These are phyloP conservation scores for Balaeniceps rex DNA, from an alignment of 2,113 vertebrate genomes.

Conservation along the genomic window DNA sequence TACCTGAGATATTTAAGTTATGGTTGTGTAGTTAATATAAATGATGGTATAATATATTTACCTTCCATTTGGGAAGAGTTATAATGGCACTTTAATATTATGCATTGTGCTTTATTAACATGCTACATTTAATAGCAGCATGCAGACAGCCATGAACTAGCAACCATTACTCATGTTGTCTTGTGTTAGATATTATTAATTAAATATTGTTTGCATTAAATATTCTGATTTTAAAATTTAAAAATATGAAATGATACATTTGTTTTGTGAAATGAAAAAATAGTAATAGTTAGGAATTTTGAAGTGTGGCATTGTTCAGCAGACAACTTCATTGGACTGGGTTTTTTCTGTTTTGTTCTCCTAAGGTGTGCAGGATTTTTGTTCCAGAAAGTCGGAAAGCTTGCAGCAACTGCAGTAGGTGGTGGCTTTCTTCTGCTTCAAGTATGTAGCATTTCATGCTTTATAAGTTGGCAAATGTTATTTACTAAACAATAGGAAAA, in stretches of 20 bases:
- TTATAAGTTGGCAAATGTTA: conserved; percentile 49
- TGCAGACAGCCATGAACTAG: not conserved
- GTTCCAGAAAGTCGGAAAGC: conserved; percentile 96
- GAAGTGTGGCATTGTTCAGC: not conserved
- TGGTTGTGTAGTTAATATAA: not conserved
- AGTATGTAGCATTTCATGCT: conserved; percentile 73
- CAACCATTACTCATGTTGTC: not conserved
- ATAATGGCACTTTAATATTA: not conserved
- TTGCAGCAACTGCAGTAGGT: conserved; percentile 92
- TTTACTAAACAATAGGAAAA: conserved; percentile 52
- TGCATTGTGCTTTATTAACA: not conserved
- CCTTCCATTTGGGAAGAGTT: not conserved
- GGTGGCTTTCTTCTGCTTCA: conserved; percentile 95
- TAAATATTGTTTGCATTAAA: not conserved
- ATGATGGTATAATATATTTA: not conserved
- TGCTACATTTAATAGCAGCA: not conserved
- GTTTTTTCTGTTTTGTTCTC: conserved; percentile 52
- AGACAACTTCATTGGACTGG: conserved; percentile 30
- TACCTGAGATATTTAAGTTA: not conserved
- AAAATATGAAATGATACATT: not conserved
- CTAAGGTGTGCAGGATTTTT: conserved; percentile 96
- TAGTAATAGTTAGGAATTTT: not conserved
- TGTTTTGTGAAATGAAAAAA: not conserved
- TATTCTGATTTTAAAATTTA: not conserved
- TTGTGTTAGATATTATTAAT: not conserved